Percentiles rank a stretch among this genome's conserved stretches.
phyloP scores from a whole-genome alignment of 2,888 invertebrate species.

The Autographa pulchrina region DNA sequence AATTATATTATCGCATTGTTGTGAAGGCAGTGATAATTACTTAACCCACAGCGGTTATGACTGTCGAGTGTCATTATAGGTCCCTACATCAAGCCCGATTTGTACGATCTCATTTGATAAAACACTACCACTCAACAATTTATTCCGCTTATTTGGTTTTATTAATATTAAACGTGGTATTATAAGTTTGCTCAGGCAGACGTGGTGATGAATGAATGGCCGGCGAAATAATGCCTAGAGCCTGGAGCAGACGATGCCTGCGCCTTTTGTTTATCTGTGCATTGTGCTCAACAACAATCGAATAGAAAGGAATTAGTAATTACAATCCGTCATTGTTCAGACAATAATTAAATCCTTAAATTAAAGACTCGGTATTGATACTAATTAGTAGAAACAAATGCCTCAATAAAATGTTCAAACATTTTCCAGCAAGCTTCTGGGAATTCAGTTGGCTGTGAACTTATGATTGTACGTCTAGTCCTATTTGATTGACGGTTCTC shows the following conservation, averaged over 20 bases:
- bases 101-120: background rate
- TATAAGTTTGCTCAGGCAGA: background rate
- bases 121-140: background rate
- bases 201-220: background rate
- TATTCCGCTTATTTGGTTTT: too few species aligned
- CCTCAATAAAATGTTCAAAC: constrained; percentile 8
- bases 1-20: constrained; percentile 25
- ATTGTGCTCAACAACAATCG: constrained; percentile 32
- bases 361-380: constrained; percentile 18
- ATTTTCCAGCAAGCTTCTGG: constrained; percentile 17
- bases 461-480: background rate
- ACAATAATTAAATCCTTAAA: constrained; percentile 15
- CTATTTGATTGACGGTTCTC: background rate
- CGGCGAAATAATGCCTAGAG: background rate
- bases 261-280: constrained; percentile 36
- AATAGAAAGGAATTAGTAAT: constrained; percentile 36
- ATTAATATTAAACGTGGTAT: background rate
- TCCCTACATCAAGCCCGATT: constrained; percentile 5
- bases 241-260: constrained; percentile 24
- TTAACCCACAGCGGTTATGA: constrained; percentile 8
- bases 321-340: constrained; percentile 16
- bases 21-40: constrained; percentile 18
- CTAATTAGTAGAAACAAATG: background rate
- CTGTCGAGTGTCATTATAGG: constrained; percentile 5
- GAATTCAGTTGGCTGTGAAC: background rate